A percentile compares a stretch with the other conserved stretches of the same genome.
Evolutionary conservation across 2,888 invertebrate species (phyloP).

Genomic region (Amaurobius ferox): DNA sequence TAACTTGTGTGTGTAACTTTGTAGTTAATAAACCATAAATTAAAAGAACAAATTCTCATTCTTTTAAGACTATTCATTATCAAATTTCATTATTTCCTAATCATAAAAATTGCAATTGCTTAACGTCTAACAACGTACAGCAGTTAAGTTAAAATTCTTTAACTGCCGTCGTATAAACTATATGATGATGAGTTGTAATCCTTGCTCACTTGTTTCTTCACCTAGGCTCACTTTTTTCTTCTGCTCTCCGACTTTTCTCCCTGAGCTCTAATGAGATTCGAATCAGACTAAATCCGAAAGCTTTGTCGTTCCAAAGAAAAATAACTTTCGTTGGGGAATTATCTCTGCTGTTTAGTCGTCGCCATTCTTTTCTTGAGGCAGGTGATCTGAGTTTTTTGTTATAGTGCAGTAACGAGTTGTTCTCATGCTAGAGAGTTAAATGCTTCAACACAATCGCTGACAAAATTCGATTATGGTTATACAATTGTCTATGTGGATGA

Average conservation of each 20-base stretch:
- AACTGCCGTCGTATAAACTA: neutral
- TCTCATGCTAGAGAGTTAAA: no score
- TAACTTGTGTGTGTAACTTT: no score
- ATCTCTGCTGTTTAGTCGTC: neutral
- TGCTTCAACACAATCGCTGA: no score
- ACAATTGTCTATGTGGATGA: no score
- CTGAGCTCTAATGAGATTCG: conserved; percentile 41
- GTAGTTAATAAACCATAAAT: no score
- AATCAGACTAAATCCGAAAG: conserved; percentile 13
- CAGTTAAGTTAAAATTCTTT: conserved; percentile 63
- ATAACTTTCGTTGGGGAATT: conserved; percentile 28
- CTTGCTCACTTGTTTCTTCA: conserved; percentile 55
- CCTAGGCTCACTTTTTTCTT: conserved; percentile 23
- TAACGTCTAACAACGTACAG: neutral
- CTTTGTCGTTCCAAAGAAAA: conserved; percentile 45
- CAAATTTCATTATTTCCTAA: no score
- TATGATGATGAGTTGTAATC: conserved; percentile 55
- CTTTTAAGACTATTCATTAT: no score
- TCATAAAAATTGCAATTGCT: neutral
- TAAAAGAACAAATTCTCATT: no score
- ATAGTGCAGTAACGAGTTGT: neutral
- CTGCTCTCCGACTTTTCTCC: conserved; percentile 20
- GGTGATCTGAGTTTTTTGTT: conserved; percentile 44
- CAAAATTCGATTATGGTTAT: no score
- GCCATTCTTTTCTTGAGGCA: conserved; percentile 12